Base-by-base conservation (phyloP, 2,113 vertebrate genomes). In the Myanophis thanlyinensis region DNA sequence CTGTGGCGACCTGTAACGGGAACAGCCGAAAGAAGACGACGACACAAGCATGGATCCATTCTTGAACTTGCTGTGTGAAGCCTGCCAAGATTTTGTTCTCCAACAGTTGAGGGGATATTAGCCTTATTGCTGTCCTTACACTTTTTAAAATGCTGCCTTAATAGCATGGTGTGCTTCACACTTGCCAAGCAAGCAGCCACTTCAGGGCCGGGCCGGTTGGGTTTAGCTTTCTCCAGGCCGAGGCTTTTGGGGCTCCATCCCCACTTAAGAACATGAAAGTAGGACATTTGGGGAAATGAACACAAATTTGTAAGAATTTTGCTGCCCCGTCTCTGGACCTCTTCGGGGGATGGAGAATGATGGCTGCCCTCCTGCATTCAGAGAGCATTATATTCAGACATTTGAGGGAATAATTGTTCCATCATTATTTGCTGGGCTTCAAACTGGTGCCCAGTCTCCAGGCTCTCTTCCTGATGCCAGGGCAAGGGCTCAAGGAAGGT, bases 321-420 rank as follows among this genome's bases (percentile, higher is more conserved):
- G 40, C 84, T 47, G 3, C 84, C 44, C 22, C 23, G 1, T 85
- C 84, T 27, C 84, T 0, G 20, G 44, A 4, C 44, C 44, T 5
- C 9, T 85, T 23, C 10, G 27, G 84, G 8, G 22, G 23, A 15
- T 25, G 84, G 44, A 9, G 23, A 46, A 44, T 18, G 15, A 18
- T 73, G 30, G n/a, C 67, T 40, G 1, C 25, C 7, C 7, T 25
- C 46, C 25, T 51, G 48, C 87, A 52, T 85, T 35, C 27, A 25
- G 5, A 44, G 52, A 51, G 91, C 47, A 49, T 53, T 25, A 52
- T 25, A 6, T 12, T 20, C 48, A 40, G 92, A 88, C 59, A 40
- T 85, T 92, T 62, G 73, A 89, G 85, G 52, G 92, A 80, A 92
- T 92, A 85, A 92, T 85, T 48, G 88, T 89, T 92, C 85, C 46